Conservation (phyloP, 1,140 invertebrate species). For the Himalopsyche phryganea region DNA sequence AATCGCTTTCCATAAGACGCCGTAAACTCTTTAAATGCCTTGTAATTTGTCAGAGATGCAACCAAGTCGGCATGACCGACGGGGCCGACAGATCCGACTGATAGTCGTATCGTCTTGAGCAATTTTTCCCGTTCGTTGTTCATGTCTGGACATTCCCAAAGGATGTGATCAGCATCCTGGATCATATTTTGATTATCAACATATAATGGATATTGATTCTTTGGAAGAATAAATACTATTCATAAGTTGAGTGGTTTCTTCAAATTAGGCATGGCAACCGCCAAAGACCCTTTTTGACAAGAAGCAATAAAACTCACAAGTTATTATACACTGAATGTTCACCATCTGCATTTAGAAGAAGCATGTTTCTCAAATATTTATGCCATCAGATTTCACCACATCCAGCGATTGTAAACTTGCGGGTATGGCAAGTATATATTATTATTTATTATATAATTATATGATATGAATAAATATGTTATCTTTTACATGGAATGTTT, state of each 20-base stretch:
- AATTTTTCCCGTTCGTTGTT: too few relatives aligned
- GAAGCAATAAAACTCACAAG: slow-evolving; percentile 1
- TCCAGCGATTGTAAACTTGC: slow-evolving; percentile 12
- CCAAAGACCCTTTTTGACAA: too few relatives aligned
- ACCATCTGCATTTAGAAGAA: neutral
- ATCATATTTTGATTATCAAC: too few relatives aligned
- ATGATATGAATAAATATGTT: slow-evolving; percentile 3
- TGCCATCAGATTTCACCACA: slow-evolving; percentile 8
- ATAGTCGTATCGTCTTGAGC: too few relatives aligned
- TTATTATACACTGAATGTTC: slow-evolving; percentile 3
- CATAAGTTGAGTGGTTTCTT: slow-evolving; percentile 8
- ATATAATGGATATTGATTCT: slow-evolving; percentile 8
- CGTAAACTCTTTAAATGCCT: too few relatives aligned
- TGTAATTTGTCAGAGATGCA: too few relatives aligned
- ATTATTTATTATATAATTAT: slow-evolving; percentile 8
- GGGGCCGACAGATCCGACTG: too few relatives aligned
- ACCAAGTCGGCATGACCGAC: too few relatives aligned
- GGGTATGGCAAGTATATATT: slow-evolving; percentile 8
- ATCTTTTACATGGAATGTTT: slow-evolving; percentile 10
- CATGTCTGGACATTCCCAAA: too few relatives aligned
- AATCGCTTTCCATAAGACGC: too few relatives aligned
- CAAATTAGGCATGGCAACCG: slow-evolving; percentile 5
- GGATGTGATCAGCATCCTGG: too few relatives aligned
- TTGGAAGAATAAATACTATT: slow-evolving; percentile 12
- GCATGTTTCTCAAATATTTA: neutral